Base-by-base conservation (phyloP, 2,888 invertebrate genomes). In the Aspidiotus rigidus region DNA sequence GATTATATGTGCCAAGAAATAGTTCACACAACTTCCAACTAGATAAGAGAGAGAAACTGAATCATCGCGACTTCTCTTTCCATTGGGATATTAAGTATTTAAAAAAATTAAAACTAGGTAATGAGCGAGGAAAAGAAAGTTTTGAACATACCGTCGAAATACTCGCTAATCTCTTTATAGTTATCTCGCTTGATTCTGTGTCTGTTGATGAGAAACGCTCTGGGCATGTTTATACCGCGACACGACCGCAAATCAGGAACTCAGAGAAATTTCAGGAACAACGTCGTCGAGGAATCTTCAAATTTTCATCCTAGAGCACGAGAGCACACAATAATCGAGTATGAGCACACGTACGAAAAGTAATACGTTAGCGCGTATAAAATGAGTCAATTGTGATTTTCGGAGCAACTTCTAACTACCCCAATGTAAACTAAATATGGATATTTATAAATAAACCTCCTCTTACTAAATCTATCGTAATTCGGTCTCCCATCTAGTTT, bases 391-490 rank as follows among this genome's bases (percentile, higher is more conserved):
- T 60, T 40, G 60, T 39, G 39, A 41, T 15, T 15, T 41, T 62
- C 62, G 16, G 28, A 40, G 40, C 40, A 9, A 17, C 15, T 44
- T 16, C 49, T 17, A 11, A 13, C 17, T 17, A 63, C 42, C 63
- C 63, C 49, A 44, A 44, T 53, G 57, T 59, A 59, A 67, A 59
- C 64, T 64, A 67, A 67, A 67, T 67, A 53, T 49, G 66, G 67
- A 59, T 67, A 67, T 67, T 67, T 67, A 67, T 67, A 67, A 66
- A 66, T 66, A 66, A 67, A 67, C 67, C 67, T 67, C 57, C 64
- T 64, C n/a, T 55, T 60, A 15, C 49, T 28, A 28, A 28, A 28
- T 28, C 13, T 62, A 54, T 64, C 57, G 57, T 41, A n/a, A 59
- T 59, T 59, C 11, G 16, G 16, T 28, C 59, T 59, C 59, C 59